Evolutionary conservation across 1,140 invertebrate species (phyloP), one percentile per base, ranked within the genome.

Genomic region (Pseudomyrmex sp.): DNA sequence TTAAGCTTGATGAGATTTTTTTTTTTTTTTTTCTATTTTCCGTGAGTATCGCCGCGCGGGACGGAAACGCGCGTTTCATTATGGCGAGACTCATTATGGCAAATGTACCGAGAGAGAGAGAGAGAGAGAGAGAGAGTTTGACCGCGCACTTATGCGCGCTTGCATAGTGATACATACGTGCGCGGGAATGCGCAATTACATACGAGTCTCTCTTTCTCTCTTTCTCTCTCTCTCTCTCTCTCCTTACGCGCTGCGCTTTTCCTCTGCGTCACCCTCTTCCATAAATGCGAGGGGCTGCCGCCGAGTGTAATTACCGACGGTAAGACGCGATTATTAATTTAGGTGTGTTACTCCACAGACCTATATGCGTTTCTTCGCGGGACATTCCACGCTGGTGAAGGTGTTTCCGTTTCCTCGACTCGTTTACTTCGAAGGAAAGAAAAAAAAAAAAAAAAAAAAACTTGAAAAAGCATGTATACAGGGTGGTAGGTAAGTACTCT

Each of bases 71-170:
- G 58, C 44, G 48, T 84, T 35, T 35, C 35, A 23, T 87, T 63
- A 80, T 69, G 10, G 75, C 72, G 76, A 87, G 83, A 88, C 88
- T 89, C 86, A 89, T 90, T 88, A 90, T 56, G 77, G 88, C 70
- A 88, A 86, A 89, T 76, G 83, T 80, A 76, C 59, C 77, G 63
- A 46, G 23, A 46, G 23, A 59, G 63, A 77, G 59, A 46, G n/a
- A 46, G 23, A 46, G 23, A 59, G 63, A 46, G 23, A 46, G 23
- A 59, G 23, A 46, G 15, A 59, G 65, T 82, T 58, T 13, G 15
- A 63, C 59, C 66, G 73, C 63, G 68, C 59, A 52, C 56, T 68
- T 83, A 84, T 74, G 69, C 85, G 52, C 74, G 76, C 66, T 18
- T 70, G 76, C 66, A 80, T 79, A 69, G 63, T 69, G 65, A 79